phyloP scores from a whole-genome alignment of 1,140 invertebrate species.

The Drosophila simulans region DNA sequence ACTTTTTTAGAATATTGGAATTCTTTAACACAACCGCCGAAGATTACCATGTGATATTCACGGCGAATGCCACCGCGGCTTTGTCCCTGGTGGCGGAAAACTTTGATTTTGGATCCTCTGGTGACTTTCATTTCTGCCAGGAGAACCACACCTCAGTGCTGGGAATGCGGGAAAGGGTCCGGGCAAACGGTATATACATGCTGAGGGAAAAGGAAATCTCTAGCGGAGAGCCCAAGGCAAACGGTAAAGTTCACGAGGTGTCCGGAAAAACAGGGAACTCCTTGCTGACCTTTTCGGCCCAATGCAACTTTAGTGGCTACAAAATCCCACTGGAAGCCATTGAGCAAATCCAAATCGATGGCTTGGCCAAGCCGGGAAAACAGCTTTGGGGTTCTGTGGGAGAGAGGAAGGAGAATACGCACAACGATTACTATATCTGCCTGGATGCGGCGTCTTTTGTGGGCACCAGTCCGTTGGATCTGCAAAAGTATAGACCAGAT shows the following conservation, averaged over 20 bases:
- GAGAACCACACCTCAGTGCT: slow-evolving; percentile 98
- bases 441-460: slow-evolving; percentile 95
- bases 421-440: slow-evolving; percentile 90
- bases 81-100: slow-evolving; percentile 93
- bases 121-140: slow-evolving; percentile 91
- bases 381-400: slow-evolving; percentile 7
- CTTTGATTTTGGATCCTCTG: slow-evolving; percentile 88
- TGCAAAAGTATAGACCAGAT: slow-evolving; percentile 91
- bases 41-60: slow-evolving; percentile 96
- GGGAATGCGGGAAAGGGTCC: slow-evolving; percentile 91
- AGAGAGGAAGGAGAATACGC: slow-evolving; percentile 11
- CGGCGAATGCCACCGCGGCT: slow-evolving; percentile 93
- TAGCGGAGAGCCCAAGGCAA: not conserved
- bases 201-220: slow-evolving; percentile 85
- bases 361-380: slow-evolving; percentile 84
- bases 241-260: not conserved
- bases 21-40: slow-evolving; percentile 93
- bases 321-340: slow-evolving; percentile 94
- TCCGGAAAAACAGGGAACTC: slow-evolving; percentile 85
- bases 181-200: slow-evolving; percentile 85
- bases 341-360: slow-evolving; percentile 87
- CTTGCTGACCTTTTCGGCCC: slow-evolving; percentile 94
- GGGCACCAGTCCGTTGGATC: slow-evolving; percentile 92
- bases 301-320: slow-evolving; percentile 97
- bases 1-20: slow-evolving; percentile 89